Evolutionary conservation across 37 sponge, comb jelly and placozoan genomes (phyloP).

Genomic region (Spongia lamella): DNA sequence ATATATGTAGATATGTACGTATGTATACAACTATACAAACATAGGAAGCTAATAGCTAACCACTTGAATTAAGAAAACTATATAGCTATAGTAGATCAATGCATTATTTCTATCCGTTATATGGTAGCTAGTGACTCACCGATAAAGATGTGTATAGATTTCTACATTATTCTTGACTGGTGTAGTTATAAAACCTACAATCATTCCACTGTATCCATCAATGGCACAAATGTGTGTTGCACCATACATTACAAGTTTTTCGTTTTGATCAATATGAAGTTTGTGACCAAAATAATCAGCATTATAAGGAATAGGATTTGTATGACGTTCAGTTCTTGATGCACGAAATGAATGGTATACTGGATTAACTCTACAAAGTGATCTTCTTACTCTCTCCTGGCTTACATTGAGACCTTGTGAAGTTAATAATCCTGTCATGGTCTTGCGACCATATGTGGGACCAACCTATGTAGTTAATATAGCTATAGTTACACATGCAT

Average conservation of each 20-base stretch:
- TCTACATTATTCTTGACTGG: conserved; percentile 31
- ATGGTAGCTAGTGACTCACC: too few relatives aligned
- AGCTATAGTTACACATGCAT: too few relatives aligned
- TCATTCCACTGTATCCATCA: conserved; percentile 45
- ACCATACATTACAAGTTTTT: conserved; percentile 47
- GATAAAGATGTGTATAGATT: conserved; percentile 24
- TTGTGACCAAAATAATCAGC: conserved; percentile 55
- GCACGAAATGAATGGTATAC: neutral
- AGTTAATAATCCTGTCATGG: conserved; percentile 29
- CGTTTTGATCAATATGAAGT: conserved; percentile 52
- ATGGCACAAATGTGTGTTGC: conserved; percentile 34
- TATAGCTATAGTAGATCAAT: too few relatives aligned
- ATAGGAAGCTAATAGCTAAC: too few relatives aligned
- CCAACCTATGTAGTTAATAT: conserved; percentile 56
- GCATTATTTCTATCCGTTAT: too few relatives aligned
- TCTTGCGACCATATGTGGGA: conserved; percentile 43
- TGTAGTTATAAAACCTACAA: conserved; percentile 24
- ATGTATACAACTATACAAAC: too few relatives aligned
- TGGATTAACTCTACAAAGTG: conserved; percentile 16
- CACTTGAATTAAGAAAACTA: too few relatives aligned
- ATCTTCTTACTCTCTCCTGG: conserved; percentile 13
- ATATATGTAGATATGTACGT: too few relatives aligned
- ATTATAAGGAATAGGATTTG: conserved; percentile 32
- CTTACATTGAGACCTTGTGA: conserved; percentile 7
- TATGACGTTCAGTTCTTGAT: neutral